Evolutionary conservation across 2,113 vertebrate species (phyloP).

Genomic region (Thamnophis sirtalis): DNA sequence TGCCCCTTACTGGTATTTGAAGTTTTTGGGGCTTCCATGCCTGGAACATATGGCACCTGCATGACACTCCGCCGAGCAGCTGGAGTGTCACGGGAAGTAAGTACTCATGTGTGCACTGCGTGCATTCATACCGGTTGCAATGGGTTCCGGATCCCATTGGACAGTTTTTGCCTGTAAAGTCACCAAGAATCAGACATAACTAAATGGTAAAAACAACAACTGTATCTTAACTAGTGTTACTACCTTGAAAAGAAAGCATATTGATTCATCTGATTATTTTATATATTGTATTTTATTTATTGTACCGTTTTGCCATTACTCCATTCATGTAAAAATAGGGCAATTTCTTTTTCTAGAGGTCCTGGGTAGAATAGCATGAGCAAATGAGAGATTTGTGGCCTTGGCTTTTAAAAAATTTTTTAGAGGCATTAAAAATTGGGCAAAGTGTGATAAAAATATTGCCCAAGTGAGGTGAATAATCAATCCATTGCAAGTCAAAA

Average conservation of each 20-base stretch:
- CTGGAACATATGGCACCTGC: too few species aligned
- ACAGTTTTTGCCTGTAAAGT: neutral
- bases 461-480: neutral
- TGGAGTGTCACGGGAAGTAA: too few species aligned
- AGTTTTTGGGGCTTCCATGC: too few species aligned
- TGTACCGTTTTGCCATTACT: neutral
- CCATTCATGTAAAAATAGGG: neutral
- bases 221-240: neutral
- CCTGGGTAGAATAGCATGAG: neutral
- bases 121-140: too few species aligned
- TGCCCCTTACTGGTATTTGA: too few species aligned
- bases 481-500: neutral
- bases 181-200: neutral
- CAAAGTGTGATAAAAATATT: neutral
- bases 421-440: neutral
- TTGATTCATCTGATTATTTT: neutral
- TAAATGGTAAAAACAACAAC: neutral
- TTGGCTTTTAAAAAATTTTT: too few species aligned
- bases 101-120: too few species aligned
- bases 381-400: neutral
- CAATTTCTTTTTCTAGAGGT: neutral
- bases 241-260: neutral
- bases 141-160: too few species aligned
- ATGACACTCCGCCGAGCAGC: too few species aligned
- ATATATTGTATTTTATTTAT: neutral